Evolutionary conservation across 2,797 vertebrate species (phyloP), one percentile per base, ranked within the genome.

Genomic region (Cyprinodon diabolis): DNA sequence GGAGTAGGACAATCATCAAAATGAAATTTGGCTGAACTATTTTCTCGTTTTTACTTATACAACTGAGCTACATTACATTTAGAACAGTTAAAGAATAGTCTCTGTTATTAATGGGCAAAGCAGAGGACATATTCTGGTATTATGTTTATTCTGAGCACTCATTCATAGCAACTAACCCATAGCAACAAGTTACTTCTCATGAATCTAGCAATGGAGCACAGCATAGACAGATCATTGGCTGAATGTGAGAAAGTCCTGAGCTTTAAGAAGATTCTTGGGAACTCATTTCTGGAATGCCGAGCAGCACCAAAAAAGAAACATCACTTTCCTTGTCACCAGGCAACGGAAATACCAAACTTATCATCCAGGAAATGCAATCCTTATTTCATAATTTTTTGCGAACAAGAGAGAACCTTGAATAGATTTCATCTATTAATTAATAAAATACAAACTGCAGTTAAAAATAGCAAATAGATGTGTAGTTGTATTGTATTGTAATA

Each of bases 91-190:
- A 81, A 67, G 58, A 76, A 74, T 63, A 40, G 47, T 73, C 63
- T 2, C 57, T 75, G 43, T 68, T 76, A 66, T 51, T 71, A 70
- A 71, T 74, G 13, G 25, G 60, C n/a, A 80, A 83, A 66, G 6
- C 13, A 11, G 15, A 80, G 68, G 83, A 4, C 12, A 11, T 68
- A n/a, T 67, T 37, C 70, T 48, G 14, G 37, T 60, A 68, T 66
- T 74, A 25, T 80, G 77, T 76, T 87, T 86, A 86, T 86, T 90
- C 82, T 84, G 72, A 79, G 75, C 69, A 71, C 77, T 81, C 78
- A 77, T 74, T 74, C 86, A 89, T 81, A 89, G 89, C 86, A 89
- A 89, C 89, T 76, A 74, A 74, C 75, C 80, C 89, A 86, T 87
- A 90, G 86, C 86, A 90, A 90, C 87, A 71, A 67, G 21, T 47